A percentile compares a stretch with the other conserved stretches of the same genome.
Conservation (phyloP, 1,140 invertebrate genomes). For the Hypothenemus hampei region DNA sequence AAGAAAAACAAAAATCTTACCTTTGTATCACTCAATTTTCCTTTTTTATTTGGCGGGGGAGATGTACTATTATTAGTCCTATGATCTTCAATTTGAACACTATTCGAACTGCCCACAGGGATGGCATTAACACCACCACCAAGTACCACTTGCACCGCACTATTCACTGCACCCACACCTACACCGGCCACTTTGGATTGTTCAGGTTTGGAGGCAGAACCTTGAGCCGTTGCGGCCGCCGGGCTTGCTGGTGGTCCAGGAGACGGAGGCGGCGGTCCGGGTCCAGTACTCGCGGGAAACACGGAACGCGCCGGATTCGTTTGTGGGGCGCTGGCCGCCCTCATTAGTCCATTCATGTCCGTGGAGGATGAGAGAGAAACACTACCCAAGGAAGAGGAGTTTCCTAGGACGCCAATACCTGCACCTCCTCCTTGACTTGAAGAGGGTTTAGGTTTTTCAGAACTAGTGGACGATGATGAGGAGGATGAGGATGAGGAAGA, state of each 20-base stretch:
- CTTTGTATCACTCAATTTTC: conserved; percentile 59
- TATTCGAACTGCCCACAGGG: background rate
- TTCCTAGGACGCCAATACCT: background rate
- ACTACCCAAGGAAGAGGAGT: conserved; percentile 22
- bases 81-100: conserved; percentile 19
- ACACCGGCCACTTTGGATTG: conserved; percentile 49
- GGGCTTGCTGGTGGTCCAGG: conserved; percentile 48
- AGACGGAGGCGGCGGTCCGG: conserved; percentile 46
- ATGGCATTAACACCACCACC: conserved; percentile 39
- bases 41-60: conserved; percentile 62
- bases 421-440: background rate
- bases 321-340: conserved; percentile 49
- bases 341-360: conserved; percentile 48
- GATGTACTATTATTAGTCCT: conserved; percentile 43
- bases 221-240: conserved; percentile 49
- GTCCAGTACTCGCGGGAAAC: conserved; percentile 49
- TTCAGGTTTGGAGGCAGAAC: conserved; percentile 49
- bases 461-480: conserved; percentile 29
- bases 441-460: conserved; percentile 19
- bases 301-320: conserved; percentile 41
- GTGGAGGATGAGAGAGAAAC: conserved; percentile 32
- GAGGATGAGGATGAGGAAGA: conserved; percentile 10
- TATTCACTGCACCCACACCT: conserved; percentile 45
- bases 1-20: no score
- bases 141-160: conserved; percentile 39